Evolutionary conservation across 2,888 invertebrate genomes (phyloP).

Genomic region (Acrobeloides nanus): DNA sequence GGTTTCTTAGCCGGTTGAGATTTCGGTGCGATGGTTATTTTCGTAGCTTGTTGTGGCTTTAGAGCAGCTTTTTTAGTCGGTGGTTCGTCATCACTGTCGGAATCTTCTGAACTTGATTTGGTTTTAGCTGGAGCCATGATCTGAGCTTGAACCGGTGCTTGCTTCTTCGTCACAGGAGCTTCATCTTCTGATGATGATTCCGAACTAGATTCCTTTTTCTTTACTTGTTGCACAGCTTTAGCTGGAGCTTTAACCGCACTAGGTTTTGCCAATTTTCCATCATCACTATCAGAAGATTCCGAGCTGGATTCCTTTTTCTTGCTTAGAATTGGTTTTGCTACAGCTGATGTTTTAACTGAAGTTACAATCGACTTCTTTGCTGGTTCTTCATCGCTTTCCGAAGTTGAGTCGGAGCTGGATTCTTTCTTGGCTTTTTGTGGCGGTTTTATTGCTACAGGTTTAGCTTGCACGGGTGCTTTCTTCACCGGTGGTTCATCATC

Average conservation of each 20-base stretch:
- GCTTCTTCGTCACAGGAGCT: conserved; percentile 23
- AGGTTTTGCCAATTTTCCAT: no score
- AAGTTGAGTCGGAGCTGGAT: not conserved
- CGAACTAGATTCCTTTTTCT: conserved; percentile 2
- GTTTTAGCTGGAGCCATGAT: no score
- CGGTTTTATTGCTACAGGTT: conserved; percentile 10
- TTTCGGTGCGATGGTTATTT: no score
- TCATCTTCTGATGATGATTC: conserved; percentile 18
- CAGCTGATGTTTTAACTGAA: no score
- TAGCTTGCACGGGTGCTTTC: conserved; percentile 17
- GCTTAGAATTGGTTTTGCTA: no score
- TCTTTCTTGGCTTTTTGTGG: not conserved
- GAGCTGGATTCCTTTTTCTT: no score
- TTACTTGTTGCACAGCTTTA: not conserved
- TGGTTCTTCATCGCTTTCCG: not conserved
- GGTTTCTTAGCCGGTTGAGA: no score
- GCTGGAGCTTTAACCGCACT: conserved; percentile 1
- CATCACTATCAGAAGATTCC: no score
- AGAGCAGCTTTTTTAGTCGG: not conserved
- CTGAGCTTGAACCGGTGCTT: conserved; percentile 7
- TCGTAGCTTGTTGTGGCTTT: no score
- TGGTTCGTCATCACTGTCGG: no score
- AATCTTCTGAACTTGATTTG: no score
- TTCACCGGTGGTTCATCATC: conserved; percentile 15
- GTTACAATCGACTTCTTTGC: no score